phyloP scores from a whole-genome alignment of 2,797 vertebrate genomes.

The Tenualosa ilisha region DNA sequence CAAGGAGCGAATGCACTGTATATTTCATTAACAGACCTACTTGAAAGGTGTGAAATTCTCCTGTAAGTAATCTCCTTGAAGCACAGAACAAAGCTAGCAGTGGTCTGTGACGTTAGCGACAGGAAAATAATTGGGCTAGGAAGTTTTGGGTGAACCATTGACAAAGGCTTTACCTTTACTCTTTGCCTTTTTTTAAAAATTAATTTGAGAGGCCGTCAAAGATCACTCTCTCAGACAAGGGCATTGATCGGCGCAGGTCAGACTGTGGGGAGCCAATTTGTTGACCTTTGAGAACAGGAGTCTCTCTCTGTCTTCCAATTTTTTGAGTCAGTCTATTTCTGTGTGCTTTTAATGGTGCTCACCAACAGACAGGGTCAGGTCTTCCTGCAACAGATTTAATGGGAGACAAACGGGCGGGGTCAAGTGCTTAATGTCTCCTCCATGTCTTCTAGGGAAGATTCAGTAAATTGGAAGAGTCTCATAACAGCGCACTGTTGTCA shows the following conservation, averaged over 20 bases:
- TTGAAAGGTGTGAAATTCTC: background rate
- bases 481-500: background rate
- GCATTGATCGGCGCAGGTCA: conserved; percentile 70
- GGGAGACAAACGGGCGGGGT: background rate
- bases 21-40: background rate
- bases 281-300: conserved; percentile 44
- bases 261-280: conserved; percentile 80
- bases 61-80: background rate
- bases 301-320: conserved; percentile 46
- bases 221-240: conserved; percentile 59
- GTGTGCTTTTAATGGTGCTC: background rate
- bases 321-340: conserved; percentile 31
- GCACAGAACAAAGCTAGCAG: conserved; percentile 24
- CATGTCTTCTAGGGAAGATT: background rate
- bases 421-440: background rate
- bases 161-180: conserved; percentile 48
- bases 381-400: background rate
- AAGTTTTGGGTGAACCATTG: background rate
- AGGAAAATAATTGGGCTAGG: conserved; percentile 44
- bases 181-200: conserved; percentile 50
- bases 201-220: conserved; percentile 62
- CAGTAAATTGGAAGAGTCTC: background rate
- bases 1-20: background rate
- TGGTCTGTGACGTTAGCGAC: conserved; percentile 43
- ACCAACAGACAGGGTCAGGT: background rate